These are phyloP conservation scores for Pyrrhosoma nymphula DNA, from an alignment of 2,888 invertebrate species.

Conservation along the genomic window DNA sequence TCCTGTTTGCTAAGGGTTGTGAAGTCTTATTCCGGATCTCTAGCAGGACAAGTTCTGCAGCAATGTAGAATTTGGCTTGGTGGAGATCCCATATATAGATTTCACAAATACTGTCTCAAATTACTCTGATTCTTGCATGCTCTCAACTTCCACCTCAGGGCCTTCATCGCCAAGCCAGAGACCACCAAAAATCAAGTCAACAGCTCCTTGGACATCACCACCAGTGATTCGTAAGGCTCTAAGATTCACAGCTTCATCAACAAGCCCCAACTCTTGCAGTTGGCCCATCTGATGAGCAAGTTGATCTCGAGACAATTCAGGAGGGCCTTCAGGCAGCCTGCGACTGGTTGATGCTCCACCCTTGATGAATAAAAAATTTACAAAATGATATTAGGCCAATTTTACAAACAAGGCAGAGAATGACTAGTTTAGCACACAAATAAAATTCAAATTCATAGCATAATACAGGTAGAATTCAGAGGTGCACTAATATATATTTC, in stretches of 20 bases:
- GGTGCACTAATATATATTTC: neutral
- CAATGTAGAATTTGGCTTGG: too few species aligned
- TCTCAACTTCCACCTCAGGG: constrained; percentile 47
- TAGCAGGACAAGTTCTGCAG: too few species aligned
- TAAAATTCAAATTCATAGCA: neutral
- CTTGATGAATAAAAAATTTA: neutral
- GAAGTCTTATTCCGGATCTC: too few species aligned
- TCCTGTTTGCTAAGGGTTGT: too few species aligned
- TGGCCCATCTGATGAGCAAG: constrained; percentile 56
- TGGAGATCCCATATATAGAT: neutral
- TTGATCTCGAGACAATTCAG: constrained; percentile 46
- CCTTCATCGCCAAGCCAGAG: constrained; percentile 61
- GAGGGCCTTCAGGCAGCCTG: constrained; percentile 6
- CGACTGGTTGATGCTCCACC: neutral
- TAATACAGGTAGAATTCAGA: neutral
- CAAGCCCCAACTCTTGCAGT: constrained; percentile 53
- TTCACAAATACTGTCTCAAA: neutral
- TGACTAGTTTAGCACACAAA: neutral
- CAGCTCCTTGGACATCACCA: constrained; percentile 94
- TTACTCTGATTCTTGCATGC: constrained; percentile 54
- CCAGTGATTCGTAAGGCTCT: constrained; percentile 88
- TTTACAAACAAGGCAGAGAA: neutral
- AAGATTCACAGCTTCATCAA: constrained; percentile 83
- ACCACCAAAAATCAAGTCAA: constrained; percentile 91
- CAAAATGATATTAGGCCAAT: neutral